Base-by-base conservation (phyloP, 1,140 invertebrate species). In the Cryptotermes secundus region DNA sequence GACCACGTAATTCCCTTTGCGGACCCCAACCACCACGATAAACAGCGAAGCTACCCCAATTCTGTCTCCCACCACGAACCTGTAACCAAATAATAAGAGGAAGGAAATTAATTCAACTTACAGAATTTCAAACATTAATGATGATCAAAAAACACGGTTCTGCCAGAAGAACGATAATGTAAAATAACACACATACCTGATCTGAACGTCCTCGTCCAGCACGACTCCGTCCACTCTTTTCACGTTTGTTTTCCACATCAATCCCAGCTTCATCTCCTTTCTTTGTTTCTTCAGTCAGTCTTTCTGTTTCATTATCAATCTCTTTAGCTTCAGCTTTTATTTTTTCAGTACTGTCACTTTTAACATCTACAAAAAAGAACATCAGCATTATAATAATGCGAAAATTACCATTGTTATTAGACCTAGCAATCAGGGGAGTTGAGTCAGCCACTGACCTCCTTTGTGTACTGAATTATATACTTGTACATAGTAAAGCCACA, bases 21-120 rank as follows among this genome's bases (percentile, higher is more conserved):
- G 88, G 88, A 24, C 87, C 88, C 89, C 88, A 89, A 34, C 89
- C 88, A 79, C 89, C 87, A 82, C 86, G 87, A 31, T 89, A 90
- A 12, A 89, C 87, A 34, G 87, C 89, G 59, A 88, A 89, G 4
- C 88, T 87, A 42, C 86, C 85, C 34, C 85, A 86, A 45, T 72
- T 72, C 72, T 84, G 83, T 59, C 83, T 81, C 26, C 72, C 65
- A 49, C 72, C 84, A 34, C 84, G 49, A 35, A 80, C 84, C 34
- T 72, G 59, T 9, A 31, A 72, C 31, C 10, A 49, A 19, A 49
- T 22, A 72, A 72, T 3, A n/a, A 31, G n/a, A 49, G 14, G 26
- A 72, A 9, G 31, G 6, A 72, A 72, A 72, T 31, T 9, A 72
- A 72, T 72, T n/a, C 26, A 31, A 72, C 59, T 72, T 26, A 3